A percentile compares a stretch with the other conserved stretches of the same genome.
Conservation (phyloP, 2,797 vertebrate genomes). For the Chelidonichthys spinosus region DNA sequence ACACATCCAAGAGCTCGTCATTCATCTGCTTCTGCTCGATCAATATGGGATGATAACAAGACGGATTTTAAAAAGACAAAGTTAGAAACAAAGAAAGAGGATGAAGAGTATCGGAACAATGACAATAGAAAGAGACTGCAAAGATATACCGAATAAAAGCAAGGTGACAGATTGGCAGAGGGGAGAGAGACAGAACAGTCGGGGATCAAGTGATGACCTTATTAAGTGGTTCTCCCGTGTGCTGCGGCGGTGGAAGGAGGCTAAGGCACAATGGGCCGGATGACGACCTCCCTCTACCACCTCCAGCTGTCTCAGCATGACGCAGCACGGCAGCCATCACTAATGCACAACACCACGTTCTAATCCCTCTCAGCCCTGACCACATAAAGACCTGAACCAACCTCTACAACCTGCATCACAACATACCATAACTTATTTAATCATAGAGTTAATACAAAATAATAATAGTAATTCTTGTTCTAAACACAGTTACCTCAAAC, state of each 20-base stretch:
- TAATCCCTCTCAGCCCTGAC: constrained; percentile 31
- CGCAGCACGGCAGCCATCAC: constrained; percentile 53
- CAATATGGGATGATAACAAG: constrained; percentile 8
- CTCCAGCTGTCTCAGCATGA: constrained; percentile 54
- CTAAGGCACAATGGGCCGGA: constrained; percentile 55
- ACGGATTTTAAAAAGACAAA: neutral
- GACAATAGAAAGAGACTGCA: neutral
- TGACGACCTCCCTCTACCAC: constrained; percentile 57
- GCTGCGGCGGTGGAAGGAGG: constrained; percentile 35
- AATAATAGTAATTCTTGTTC: neutral
- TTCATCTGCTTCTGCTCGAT: constrained; percentile 14
- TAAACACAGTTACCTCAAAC: neutral
- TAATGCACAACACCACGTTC: constrained; percentile 28
- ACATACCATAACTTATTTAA: neutral
- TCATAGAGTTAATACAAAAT: neutral
- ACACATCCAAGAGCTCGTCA: neutral
- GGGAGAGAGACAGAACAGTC: constrained; percentile 48
- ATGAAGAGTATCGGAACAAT: neutral
- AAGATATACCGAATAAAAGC: constrained; percentile 8
- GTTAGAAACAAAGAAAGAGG: neutral
- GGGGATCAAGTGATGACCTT: constrained; percentile 79
- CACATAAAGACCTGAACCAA: constrained; percentile 22
- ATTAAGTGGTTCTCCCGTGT: constrained; percentile 72
- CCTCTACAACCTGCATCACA: neutral
- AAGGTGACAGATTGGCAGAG: constrained; percentile 33